A percentile compares a stretch with the other conserved stretches of the same genome.
Evolutionary conservation across 2,888 invertebrate genomes (phyloP).

Genomic region (Drosophila pseudotalamancana): DNA sequence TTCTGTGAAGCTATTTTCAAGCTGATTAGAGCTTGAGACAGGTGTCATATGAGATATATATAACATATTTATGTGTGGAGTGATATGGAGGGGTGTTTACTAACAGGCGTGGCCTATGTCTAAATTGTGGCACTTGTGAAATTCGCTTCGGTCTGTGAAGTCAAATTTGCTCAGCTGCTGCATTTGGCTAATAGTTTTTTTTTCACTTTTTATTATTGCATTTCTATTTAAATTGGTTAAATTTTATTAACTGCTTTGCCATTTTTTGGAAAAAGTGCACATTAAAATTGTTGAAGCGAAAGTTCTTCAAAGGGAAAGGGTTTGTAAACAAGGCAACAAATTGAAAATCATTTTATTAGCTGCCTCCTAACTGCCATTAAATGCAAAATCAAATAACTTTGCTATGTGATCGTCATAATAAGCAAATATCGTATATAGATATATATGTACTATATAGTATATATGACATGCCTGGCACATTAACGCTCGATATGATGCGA

Average conservation of each 20-base stretch:
- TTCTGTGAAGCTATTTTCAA: slow-evolving; percentile 30
- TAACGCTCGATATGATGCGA: slow-evolving; percentile 60
- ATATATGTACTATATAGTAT: slow-evolving; percentile 5
- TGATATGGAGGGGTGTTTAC: background rate
- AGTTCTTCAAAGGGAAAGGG: slow-evolving; percentile 19
- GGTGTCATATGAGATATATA: slow-evolving; percentile 40
- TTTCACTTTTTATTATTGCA: background rate
- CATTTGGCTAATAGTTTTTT: slow-evolving; percentile 1
- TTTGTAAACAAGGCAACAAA: slow-evolving; percentile 27
- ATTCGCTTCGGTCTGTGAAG: slow-evolving; percentile 11
- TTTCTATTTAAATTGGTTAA: background rate
- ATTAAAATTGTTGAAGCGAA: slow-evolving; percentile 65
- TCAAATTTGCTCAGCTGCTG: slow-evolving; percentile 15
- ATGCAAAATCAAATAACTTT: slow-evolving; percentile 70
- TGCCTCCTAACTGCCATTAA: slow-evolving; percentile 53
- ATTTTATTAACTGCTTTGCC: slow-evolving; percentile 5
- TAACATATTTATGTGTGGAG: background rate
- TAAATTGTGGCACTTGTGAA: slow-evolving; percentile 31
- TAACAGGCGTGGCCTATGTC: slow-evolving; percentile 33
- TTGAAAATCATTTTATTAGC: slow-evolving; percentile 17
- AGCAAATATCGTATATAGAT: slow-evolving; percentile 51
- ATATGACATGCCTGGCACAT: slow-evolving; percentile 60
- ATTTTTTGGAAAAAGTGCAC: slow-evolving; percentile 16
- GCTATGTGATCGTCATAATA: slow-evolving; percentile 69
- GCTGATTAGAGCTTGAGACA: slow-evolving; percentile 67